These are phyloP conservation scores for Drosophila orosa DNA, from an alignment of 1,140 invertebrate genomes.

Conservation along the genomic window DNA sequence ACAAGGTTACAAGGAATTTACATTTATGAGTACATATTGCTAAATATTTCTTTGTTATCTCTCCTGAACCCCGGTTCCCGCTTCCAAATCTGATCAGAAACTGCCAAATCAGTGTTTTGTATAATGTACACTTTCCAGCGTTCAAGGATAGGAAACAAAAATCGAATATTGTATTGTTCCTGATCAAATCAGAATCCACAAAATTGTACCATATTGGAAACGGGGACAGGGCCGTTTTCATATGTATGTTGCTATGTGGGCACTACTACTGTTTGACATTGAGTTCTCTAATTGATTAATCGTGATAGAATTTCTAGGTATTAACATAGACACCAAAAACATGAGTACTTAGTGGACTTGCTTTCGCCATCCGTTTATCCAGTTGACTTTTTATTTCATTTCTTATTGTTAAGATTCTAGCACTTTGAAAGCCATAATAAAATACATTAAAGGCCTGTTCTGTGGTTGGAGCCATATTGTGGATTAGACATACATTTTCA, in stretches of 20 bases:
- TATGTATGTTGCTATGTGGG: constrained; percentile 44
- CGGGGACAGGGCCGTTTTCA: constrained; percentile 5
- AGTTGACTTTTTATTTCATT: constrained; percentile 9
- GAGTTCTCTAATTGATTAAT: constrained; percentile 78
- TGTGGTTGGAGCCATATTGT: constrained; percentile 65
- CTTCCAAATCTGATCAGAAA: constrained; percentile 9
- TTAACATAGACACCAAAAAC: constrained; percentile 81
- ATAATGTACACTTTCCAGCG: constrained; percentile 2
- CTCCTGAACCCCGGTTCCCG: constrained; percentile 1
- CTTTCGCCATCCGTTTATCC: background rate
- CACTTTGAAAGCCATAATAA: constrained; percentile 40
- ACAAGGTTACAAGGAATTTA: constrained; percentile 47
- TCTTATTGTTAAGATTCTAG: constrained; percentile 55
- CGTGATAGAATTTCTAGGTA: constrained; percentile 69
- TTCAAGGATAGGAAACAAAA: background rate
- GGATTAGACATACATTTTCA: constrained; percentile 39
- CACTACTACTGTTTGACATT: constrained; percentile 66
- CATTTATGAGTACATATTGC: constrained; percentile 46
- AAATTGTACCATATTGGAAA: background rate
- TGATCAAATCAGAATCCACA: constrained; percentile 6
- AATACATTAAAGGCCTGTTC: constrained; percentile 60
- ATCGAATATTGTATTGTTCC: background rate
- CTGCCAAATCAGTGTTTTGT: background rate
- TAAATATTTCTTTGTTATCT: constrained; percentile 34
- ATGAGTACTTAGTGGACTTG: constrained; percentile 60